phyloP scores from a whole-genome alignment of 1,140 invertebrate species.

The Anadara kagoshimensis region DNA sequence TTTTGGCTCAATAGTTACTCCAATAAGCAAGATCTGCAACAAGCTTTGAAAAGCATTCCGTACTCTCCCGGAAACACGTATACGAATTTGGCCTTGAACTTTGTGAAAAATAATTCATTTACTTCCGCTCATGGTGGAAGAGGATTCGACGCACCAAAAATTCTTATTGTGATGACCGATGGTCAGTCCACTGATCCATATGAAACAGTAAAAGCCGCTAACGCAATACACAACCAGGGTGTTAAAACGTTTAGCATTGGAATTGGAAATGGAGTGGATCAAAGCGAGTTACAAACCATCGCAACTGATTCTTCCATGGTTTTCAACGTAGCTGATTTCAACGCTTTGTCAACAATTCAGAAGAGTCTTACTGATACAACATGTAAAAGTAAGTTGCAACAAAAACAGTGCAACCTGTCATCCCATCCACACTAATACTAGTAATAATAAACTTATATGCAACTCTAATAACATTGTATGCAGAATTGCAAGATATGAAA shows the following conservation, averaged over 20 bases:
- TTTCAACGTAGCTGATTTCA: conserved; percentile 45
- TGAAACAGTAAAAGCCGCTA: conserved; percentile 31
- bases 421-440: too few species aligned
- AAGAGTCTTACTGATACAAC: conserved; percentile 28
- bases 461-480: too few species aligned
- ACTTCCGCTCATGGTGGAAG: neutral
- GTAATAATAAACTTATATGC: too few species aligned
- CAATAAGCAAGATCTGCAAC: neutral
- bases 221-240: conserved; percentile 24
- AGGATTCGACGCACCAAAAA: conserved; percentile 35
- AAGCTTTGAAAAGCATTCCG: neutral
- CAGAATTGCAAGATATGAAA: too few species aligned
- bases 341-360: conserved; percentile 36
- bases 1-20: neutral
- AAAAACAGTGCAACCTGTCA: too few species aligned
- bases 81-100: neutral
- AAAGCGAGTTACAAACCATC: conserved; percentile 40
- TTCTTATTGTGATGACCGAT: conserved; percentile 57
- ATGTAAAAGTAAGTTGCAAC: conserved; percentile 37
- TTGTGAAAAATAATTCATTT: neutral
- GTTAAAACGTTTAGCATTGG: conserved; percentile 49
- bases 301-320: conserved; percentile 40
- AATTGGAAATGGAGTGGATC: conserved; percentile 40
- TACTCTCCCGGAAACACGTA: neutral
- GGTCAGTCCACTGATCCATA: conserved; percentile 45